Percentiles rank a stretch among this genome's conserved stretches.
Evolutionary conservation across 2,888 invertebrate species (phyloP).

Genomic region (Antheraea yamamai): DNA sequence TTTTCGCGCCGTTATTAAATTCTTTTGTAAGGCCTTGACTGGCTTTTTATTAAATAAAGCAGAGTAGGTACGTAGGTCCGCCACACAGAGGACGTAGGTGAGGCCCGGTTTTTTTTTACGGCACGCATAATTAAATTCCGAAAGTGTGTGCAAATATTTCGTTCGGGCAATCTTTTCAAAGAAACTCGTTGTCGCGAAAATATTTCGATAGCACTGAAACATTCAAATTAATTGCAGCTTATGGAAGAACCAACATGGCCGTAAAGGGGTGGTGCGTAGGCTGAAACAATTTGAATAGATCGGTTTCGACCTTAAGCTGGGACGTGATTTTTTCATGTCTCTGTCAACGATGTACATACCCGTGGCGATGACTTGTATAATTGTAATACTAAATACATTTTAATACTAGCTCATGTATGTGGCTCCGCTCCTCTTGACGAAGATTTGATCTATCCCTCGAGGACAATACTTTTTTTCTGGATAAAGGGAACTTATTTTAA

Average conservation of each 20-base stretch:
- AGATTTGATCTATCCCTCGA: no score
- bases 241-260: constrained; percentile 59
- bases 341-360: constrained; percentile 46
- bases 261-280: constrained; percentile 47
- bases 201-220: constrained; percentile 53
- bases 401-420: background rate
- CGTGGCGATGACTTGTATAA: constrained; percentile 45
- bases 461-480: no score
- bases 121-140: constrained; percentile 42
- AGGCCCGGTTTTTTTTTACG: constrained; percentile 11
- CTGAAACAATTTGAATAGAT: constrained; percentile 72
- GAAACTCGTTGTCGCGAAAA: constrained; percentile 42
- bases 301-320: constrained; percentile 50
- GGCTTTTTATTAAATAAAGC: constrained; percentile 12
- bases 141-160: constrained; percentile 30
- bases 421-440: no score
- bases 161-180: constrained; percentile 35
- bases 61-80: background rate
- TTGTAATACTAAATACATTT: constrained; percentile 15
- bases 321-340: constrained; percentile 53
- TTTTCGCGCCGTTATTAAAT: constrained; percentile 10
- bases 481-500: no score
- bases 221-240: constrained; percentile 63
- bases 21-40: constrained; percentile 5
- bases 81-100: background rate